Base-by-base conservation (phyloP, 1,140 invertebrate genomes). In the Cydia strobilella region DNA sequence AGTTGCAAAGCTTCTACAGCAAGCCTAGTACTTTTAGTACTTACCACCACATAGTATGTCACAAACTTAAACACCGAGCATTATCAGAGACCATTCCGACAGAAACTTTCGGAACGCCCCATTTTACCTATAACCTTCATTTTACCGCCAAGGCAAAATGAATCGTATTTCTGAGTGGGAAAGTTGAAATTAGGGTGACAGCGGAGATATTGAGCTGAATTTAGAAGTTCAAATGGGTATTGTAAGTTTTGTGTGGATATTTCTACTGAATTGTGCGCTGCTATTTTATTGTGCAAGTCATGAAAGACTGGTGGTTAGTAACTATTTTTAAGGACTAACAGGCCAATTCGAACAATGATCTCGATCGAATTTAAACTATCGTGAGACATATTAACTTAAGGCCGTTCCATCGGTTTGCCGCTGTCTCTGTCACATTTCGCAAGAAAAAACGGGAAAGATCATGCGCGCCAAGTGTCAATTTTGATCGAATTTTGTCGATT, bases 201-300 rank as follows among this genome's bases (percentile, higher is more conserved):
- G 1, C 5, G 25, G 63, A 66, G 31, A 31, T 15, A 31, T 63
- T 63, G 3, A 31, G 27, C 7, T 35, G 25, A 35, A 13, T 66
- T 66, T 66, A 35, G 20, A 35, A 66, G 25, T 66, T 66, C n/a
- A 66, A 66, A 31, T 35, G 63, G 25, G 63, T 15, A 66, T 66
- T 66, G 63, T 66, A 66, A 66, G 63, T 66, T 66, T 66, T 31
- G 63, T 65, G 23, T 25, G 27, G 62, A 20, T 35, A 31, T 66
- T 66, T 66, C 25, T n/a, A 66, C 13, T 66, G 63, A 66, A 35
- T 35, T 66, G 35, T 35, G 13, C 13, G 13, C 25, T 25, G 13
- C 25, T 15, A 6, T 35, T 66, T 66, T 66, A 31, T 5, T 12
- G 2, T 1, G 12, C 5, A 66, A 66, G 63, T 31, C 0, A 31